phyloP scores from a whole-genome alignment of 2,113 vertebrate genomes.

The Monopterus albus region DNA sequence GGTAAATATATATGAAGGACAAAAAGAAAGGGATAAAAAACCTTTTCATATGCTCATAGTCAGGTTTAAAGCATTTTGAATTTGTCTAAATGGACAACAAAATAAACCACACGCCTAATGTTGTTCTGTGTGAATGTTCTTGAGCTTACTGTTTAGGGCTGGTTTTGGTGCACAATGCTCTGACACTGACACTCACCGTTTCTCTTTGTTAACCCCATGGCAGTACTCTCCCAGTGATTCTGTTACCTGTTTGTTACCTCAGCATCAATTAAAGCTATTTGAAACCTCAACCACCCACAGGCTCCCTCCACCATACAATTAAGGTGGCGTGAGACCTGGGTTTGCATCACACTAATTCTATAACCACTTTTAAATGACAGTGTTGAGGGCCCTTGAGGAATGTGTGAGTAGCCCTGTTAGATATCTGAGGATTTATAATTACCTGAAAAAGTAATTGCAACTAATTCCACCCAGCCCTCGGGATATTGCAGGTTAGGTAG shows the following conservation, averaged over 20 bases:
- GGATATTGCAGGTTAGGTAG: slow-evolving; percentile 22
- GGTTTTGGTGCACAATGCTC: slow-evolving; percentile 16
- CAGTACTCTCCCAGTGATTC: slow-evolving; percentile 53
- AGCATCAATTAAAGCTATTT: slow-evolving; percentile 69
- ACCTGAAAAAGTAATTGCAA: slow-evolving; percentile 66
- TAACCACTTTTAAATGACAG: slow-evolving; percentile 52
- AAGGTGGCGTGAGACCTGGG: slow-evolving; percentile 67
- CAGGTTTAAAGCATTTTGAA: neutral
- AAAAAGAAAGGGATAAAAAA: neutral
- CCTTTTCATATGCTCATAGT: neutral
- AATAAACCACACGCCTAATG: neutral
- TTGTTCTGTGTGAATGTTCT: neutral
- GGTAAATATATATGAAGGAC: neutral
- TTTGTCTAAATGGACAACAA: neutral
- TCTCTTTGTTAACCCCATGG: slow-evolving; percentile 40
- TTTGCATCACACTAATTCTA: slow-evolving; percentile 58
- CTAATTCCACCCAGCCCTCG: slow-evolving; percentile 62
- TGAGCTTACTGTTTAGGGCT: neutral
- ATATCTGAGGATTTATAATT: slow-evolving; percentile 65
- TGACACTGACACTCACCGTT: slow-evolving; percentile 44
- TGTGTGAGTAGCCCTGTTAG: slow-evolving; percentile 59
- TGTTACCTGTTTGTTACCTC: slow-evolving; percentile 73
- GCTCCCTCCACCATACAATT: slow-evolving; percentile 57
- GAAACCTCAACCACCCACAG: slow-evolving; percentile 70
- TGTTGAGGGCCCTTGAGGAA: slow-evolving; percentile 43